phyloP scores from a whole-genome alignment of 2,888 invertebrate species.

The Pogonocherus hispidulus region DNA sequence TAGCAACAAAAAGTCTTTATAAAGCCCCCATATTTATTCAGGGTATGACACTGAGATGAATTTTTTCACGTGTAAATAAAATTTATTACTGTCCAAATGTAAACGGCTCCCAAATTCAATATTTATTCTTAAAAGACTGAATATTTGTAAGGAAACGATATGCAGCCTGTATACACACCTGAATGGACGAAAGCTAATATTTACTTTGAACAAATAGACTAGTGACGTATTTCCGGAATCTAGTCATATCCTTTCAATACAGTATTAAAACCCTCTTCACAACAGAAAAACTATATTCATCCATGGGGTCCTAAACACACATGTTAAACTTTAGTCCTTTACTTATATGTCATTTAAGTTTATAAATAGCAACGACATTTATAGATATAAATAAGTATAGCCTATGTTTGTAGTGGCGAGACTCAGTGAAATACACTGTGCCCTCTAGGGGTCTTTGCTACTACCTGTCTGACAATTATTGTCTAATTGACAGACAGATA shows the following conservation, averaged over 20 bases:
- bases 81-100: constrained; percentile 38
- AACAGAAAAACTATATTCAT: too few species aligned
- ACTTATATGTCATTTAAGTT: too few species aligned
- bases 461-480: too few species aligned
- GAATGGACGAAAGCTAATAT: constrained; percentile 66
- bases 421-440: too few species aligned
- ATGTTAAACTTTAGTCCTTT: too few species aligned
- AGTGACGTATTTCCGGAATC: constrained; percentile 66
- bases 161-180: constrained; percentile 66
- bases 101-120: constrained; percentile 61
- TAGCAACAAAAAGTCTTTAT: neutral
- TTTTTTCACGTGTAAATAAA: constrained; percentile 34
- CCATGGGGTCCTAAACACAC: too few species aligned
- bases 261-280: neutral
- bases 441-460: too few species aligned
- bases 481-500: too few species aligned
- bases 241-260: constrained; percentile 53
- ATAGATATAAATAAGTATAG: too few species aligned
- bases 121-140: constrained; percentile 60
- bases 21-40: neutral
- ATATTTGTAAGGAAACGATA: constrained; percentile 67
- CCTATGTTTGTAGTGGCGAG: too few species aligned
- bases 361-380: too few species aligned
- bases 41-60: constrained; percentile 1
- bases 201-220: constrained; percentile 62